Evolutionary conservation across 2,888 invertebrate genomes (phyloP).

Genomic region (Drepanosiphum platanoidis): DNA sequence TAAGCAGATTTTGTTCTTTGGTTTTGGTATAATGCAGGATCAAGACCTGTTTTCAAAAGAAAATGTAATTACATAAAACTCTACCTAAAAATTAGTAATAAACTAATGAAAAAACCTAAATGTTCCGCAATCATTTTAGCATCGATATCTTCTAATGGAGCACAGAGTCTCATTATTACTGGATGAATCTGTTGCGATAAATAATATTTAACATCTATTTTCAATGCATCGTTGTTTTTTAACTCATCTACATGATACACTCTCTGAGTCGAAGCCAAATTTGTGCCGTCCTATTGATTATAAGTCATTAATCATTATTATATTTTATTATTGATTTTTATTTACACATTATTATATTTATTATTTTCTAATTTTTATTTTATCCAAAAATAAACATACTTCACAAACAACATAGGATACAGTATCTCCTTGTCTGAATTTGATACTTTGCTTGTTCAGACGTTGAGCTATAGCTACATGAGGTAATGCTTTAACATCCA

Average conservation of each 20-base stretch:
- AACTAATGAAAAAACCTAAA: slow-evolving; percentile 72
- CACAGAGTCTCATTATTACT: slow-evolving; percentile 92
- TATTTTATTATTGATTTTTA: background rate
- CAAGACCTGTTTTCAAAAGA: slow-evolving; percentile 38
- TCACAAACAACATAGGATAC: slow-evolving; percentile 95
- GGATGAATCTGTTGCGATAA: slow-evolving; percentile 95
- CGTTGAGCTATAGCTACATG: slow-evolving; percentile 94
- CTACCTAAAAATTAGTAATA: background rate
- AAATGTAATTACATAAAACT: background rate
- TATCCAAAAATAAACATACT: slow-evolving; percentile 66
- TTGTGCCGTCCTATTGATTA: slow-evolving; percentile 75
- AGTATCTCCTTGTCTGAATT: slow-evolving; percentile 91
- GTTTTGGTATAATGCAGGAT: slow-evolving; percentile 40
- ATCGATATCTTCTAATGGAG: slow-evolving; percentile 94
- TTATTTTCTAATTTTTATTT: no score
- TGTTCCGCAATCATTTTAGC: slow-evolving; percentile 88
- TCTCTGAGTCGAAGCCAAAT: slow-evolving; percentile 83
- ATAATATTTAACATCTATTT: slow-evolving; percentile 90
- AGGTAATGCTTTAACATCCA: slow-evolving; percentile 82
- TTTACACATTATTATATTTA: no score
- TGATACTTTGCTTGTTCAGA: slow-evolving; percentile 82
- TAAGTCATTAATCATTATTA: background rate
- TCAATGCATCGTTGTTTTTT: slow-evolving; percentile 74
- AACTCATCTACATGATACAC: slow-evolving; percentile 94
- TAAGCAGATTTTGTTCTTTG: slow-evolving; percentile 15